Evolutionary conservation across 2,888 invertebrate species (phyloP), one percentile per base, ranked within the genome.

Genomic region (Lasioglossum pauxillum): DNA sequence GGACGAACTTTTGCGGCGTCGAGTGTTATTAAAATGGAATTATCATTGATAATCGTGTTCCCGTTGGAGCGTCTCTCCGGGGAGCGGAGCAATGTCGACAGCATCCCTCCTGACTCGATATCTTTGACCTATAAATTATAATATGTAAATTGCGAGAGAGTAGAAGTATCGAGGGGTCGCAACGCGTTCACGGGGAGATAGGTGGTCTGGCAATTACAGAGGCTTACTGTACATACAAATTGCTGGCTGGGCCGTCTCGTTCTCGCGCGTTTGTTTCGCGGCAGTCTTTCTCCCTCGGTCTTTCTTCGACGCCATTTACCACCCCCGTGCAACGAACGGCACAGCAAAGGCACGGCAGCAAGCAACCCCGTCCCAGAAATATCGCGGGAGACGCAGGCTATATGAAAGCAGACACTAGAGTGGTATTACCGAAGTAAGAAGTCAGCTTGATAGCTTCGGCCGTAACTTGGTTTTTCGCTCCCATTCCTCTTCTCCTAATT

Each of bases 151-250:
- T 57, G 80, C 60, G 77, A 57, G 57, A 84, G 86, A 78, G 85
- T 27, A 69, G 78, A 77, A 84, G 72, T 76, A 80, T 53, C 69
- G 91, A 81, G 85, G 79, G 88, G 76, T 83, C 81, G 89, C 74
- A 81, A 75, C 83, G 84, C 86, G 82, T 89, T 86, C 88, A 86
- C 85, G 75, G 83, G 83, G 89, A 93, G 92, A 92, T 92, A 93
- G 89, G 90, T 89, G 87, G 90, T 84, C 85, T 87, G 92, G 93
- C 93, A 93, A 93, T 93, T 93, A 93, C 92, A 89, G 89, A 88
- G 91, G 92, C 93, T 93, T 92, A 93, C 90, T 90, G 90, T 92
- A 93, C 91, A 93, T 93, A 93, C 93, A 92, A 93, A 93, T 93
- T 93, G 86, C 90, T 72, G 69, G 83, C 72, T 69, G 35, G 79